Conservation (phyloP, 1,140 invertebrate genomes). For the Tetragonula clypearis region DNA sequence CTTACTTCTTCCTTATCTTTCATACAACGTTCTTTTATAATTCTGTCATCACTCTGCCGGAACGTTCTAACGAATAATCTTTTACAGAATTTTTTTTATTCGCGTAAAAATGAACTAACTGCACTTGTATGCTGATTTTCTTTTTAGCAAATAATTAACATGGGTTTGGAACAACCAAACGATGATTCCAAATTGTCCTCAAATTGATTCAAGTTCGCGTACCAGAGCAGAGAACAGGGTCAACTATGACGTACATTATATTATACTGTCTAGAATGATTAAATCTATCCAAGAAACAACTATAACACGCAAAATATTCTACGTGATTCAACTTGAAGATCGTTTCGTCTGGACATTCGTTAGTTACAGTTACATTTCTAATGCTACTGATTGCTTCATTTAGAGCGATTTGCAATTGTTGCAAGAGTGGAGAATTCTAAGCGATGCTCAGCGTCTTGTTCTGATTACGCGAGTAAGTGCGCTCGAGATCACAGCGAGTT, state of each 20-base stretch:
- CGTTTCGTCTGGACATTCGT: neutral
- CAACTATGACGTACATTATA: slow-evolving; percentile 7
- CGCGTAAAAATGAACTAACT: neutral
- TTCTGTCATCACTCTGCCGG: too few species aligned
- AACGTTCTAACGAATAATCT: neutral
- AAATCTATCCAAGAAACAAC: neutral
- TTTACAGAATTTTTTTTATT: neutral
- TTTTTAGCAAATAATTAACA: neutral
- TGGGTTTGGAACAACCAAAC: neutral
- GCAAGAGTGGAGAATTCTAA: neutral
- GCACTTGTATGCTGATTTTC: neutral
- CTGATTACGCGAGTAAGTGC: slow-evolving; percentile 42
- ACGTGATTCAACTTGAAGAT: neutral
- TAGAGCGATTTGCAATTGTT: neutral
- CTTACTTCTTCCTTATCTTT: neutral
- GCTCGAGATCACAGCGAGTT: slow-evolving; percentile 32
- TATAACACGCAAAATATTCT: neutral
- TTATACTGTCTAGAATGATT: slow-evolving; percentile 6
- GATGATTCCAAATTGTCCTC: neutral
- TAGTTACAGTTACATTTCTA: neutral
- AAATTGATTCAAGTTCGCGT: slow-evolving; percentile 7
- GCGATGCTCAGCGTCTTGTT: slow-evolving; percentile 51
- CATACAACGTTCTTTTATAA: neutral
- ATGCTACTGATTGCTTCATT: neutral
- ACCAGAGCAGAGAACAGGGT: slow-evolving; percentile 16